Evolutionary conservation across 2,113 vertebrate species (phyloP), one percentile per base, ranked within the genome.

Genomic region (Onychostoma macrolepis): DNA sequence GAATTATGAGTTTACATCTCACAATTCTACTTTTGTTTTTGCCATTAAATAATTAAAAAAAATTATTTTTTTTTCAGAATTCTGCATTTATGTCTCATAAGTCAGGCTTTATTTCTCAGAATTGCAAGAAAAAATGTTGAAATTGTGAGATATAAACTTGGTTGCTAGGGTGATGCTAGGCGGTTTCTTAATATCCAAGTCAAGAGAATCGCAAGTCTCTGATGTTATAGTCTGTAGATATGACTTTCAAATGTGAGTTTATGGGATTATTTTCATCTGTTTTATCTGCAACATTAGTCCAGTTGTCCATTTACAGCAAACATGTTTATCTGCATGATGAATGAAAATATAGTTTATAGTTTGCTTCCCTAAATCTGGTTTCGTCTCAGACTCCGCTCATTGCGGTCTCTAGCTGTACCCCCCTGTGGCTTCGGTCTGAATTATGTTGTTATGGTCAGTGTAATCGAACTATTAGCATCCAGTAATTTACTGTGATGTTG

Each of bases 391-490:
- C 67, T 38, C 17, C 19, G 26, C 13, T 69, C 65, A 33, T 69
- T 36, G 28, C 17, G 17, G 69, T 38, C 69, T 72, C 69, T 19
- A 30, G 45, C 6, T 48, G 43, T 12, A 78, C 69, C 26, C 15
- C 50, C 75, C 75, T 19, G 26, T 50, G 75, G 75, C 75, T 28
- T 50, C 12, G 15, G 75, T 50, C 75, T 50, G 26, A 5, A 77
- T 77, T 50, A 77, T 48, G 75, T 77, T 77, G 13, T 77, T 77
- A 77, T 50, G 26, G 41, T 77, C 41, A 48, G 75, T 77, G 43
- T 77, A 48, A 77, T 77, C 75, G 7, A 19, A 15, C 45, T 45
- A 77, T 50, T 77, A 50, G 75, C 15, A 17, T 77, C 75, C 75
- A 77, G 45, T 30, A 77, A 50, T 50, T 26, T 11, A 13, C 75